Base-by-base conservation (phyloP, 2,113 vertebrate genomes). In the Rhineura floridana region DNA sequence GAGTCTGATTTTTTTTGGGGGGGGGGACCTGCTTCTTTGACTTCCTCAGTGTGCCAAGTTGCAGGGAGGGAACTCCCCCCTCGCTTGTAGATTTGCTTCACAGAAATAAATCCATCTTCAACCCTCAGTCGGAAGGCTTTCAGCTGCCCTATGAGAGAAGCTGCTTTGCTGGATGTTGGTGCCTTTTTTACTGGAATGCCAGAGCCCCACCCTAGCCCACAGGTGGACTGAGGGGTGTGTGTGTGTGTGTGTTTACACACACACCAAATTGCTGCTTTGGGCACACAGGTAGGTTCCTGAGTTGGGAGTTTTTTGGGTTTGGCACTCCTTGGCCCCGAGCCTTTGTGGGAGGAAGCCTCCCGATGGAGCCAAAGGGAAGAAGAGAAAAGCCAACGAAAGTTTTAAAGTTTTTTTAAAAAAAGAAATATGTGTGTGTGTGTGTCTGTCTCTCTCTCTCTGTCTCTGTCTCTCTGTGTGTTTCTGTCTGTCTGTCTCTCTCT, bases 131-230 rank as follows among this genome's bases (percentile, higher is more conserved):
- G 7, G 44, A 23, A 6, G 7, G 77, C 17, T 48, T 85, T 65
- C 21, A 17, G 13, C 15, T 19, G 25, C 10, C 25, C 72, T 10
- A 4, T 17, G 33, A 9, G 5, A 12, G 6, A 81, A 46, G 6
- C 13, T 9, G 13, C 28, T 72, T 55, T 44, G 25, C n/a, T 72
- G 44, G 67, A 81, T 3, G 23, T 81, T 67, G 65, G 65, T 28
- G n/a, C 15, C 15, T 72, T 50, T 76, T 42, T n/a, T 25, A 2
- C 80, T 63, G 80, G 87, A 83, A 81, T 50, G 72, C 62, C 44
- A 67, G 33, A 21, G n/a, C 87, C 55, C 80, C 80, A 46, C 80
- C 87, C 80, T 83, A 83, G 87, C 87, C 80, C 55, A 3, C 13
- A 48, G 77, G 63, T 8, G 19, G 4, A 81, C 12, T 13, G 25